Evolutionary conservation across 2,797 vertebrate species (phyloP).

Genomic region (Nyctibius grandis): DNA sequence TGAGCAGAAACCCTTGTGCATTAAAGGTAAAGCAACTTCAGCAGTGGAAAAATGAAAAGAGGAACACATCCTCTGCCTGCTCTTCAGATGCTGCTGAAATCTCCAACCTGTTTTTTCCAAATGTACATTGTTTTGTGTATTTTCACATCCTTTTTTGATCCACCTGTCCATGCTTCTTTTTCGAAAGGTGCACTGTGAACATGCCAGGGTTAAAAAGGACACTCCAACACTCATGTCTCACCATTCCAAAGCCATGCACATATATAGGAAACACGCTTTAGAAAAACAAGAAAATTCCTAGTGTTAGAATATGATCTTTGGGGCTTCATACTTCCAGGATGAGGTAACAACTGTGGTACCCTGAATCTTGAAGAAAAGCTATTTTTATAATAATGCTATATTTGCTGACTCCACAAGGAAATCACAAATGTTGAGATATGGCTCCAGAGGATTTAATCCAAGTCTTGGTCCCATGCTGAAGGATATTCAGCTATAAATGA

Average conservation of each 20-base stretch:
- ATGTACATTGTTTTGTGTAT: neutral
- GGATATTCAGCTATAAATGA: neutral
- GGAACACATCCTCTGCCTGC: neutral
- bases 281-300: neutral
- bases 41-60: neutral
- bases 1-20: neutral
- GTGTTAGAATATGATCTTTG: neutral
- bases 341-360: neutral
- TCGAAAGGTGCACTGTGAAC: neutral
- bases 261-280: neutral
- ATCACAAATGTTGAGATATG: neutral
- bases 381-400: neutral
- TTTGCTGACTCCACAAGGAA: neutral
- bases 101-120: neutral
- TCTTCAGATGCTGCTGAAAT: constrained; percentile 1
- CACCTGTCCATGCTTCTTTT: neutral
- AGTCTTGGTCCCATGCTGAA: neutral
- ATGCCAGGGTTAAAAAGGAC: neutral
- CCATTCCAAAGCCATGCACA: neutral
- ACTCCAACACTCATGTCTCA: neutral
- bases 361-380: neutral
- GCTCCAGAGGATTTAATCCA: neutral
- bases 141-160: neutral
- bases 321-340: neutral
- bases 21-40: constrained; percentile 22